Percentiles rank a stretch among this genome's conserved stretches.
Evolutionary conservation across 2,888 invertebrate genomes (phyloP).

Genomic region (Rosalia funebris): DNA sequence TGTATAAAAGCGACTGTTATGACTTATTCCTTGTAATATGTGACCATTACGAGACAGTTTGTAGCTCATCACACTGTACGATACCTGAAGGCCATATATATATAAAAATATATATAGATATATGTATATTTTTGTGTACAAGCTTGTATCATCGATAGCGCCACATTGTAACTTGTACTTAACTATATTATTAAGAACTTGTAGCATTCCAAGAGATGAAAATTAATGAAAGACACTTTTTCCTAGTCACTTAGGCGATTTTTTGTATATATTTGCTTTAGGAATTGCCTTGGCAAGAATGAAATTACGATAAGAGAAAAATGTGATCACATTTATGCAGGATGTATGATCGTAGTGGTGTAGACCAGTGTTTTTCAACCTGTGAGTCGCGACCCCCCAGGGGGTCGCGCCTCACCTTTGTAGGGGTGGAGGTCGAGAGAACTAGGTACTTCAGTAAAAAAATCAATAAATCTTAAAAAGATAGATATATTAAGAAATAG

Average conservation of each 20-base stretch:
- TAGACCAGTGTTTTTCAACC: no score
- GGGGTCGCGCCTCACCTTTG: no score
- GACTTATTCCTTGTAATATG: no score
- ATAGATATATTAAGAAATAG: no score
- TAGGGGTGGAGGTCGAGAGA: no score
- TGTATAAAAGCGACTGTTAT: no score
- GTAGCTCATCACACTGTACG: not conserved
- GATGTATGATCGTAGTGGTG: conserved; percentile 4
- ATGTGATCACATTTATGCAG: conserved; percentile 12
- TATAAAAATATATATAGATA: not conserved
- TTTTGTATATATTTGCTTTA: conserved; percentile 25
- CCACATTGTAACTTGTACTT: conserved; percentile 18
- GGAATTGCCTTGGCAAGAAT: conserved; percentile 4
- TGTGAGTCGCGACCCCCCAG: no score
- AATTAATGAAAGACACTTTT: conserved; percentile 27
- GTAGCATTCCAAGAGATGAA: conserved; percentile 18
- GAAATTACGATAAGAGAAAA: conserved; percentile 5
- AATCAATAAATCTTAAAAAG: no score
- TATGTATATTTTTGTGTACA: conserved; percentile 12
- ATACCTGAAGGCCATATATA: not conserved
- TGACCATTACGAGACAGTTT: not conserved
- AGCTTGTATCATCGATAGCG: conserved; percentile 4
- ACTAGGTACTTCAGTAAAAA: no score
- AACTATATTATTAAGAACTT: conserved; percentile 6
- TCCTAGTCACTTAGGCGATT: conserved; percentile 28